Conservation (phyloP, 2,797 vertebrate genomes). For the Neosilurus mollespiculum region DNA sequence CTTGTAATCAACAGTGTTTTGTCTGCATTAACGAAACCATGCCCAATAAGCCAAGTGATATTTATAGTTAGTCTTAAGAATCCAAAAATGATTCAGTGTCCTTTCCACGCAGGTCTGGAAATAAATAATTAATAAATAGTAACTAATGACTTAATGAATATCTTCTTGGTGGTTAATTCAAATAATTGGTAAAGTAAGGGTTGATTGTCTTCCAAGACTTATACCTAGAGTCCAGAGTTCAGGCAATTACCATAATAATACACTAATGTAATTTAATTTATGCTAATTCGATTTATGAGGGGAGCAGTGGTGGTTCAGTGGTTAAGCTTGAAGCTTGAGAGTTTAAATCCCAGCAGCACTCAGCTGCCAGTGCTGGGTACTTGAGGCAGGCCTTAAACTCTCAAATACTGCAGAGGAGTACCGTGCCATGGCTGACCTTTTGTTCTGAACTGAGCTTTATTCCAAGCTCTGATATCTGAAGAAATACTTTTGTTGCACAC, state of each 20-base stretch:
- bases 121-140: neutral
- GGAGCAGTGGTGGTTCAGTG: constrained; percentile 2
- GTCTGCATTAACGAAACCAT: neutral
- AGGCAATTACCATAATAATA: constrained; percentile 19
- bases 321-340: neutral
- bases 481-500: neutral
- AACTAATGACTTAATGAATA: neutral
- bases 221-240: constrained; percentile 16
- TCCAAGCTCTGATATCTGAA: neutral
- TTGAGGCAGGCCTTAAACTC: constrained; percentile 4
- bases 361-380: neutral
- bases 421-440: constrained; percentile 15
- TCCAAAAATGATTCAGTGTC: too few relatives aligned
- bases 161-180: constrained; percentile 5
- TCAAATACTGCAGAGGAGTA: constrained; percentile 10
- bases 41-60: neutral
- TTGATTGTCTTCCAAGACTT: constrained; percentile 2
- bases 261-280: constrained; percentile 17
- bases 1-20: neutral
- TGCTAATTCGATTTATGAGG: constrained; percentile 17
- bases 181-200: constrained; percentile 10
- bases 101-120: neutral
- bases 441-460: neutral
- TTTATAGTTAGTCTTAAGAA: neutral
- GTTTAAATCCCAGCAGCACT: constrained; percentile 5